Base-by-base conservation (phyloP, 2,113 vertebrate genomes). In the Scortum barcoo region DNA sequence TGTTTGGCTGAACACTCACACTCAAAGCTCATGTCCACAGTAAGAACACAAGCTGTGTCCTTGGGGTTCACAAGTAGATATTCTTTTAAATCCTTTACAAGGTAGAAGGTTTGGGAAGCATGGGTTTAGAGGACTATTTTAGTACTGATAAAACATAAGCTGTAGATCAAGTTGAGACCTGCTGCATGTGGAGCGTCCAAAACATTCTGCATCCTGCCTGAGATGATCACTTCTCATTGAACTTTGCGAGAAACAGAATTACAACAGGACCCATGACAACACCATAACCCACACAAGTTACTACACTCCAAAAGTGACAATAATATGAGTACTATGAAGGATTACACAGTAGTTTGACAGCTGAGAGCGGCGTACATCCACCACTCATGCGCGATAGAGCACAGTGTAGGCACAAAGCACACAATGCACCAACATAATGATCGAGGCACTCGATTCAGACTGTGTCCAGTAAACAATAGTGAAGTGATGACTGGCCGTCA, bases 341-440 rank as follows among this genome's bases (percentile, higher is more conserved):
- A 58, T 67, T 17, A 38, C 44, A 61, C 33, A 38, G 28, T 28
- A 16, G 60, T 22, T 7, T 33, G 61, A 48, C 68, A 20, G 50
- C 16, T 40, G 54, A 20, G 51, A 51, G 48, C 56, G 42, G 51
- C 51, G 30, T 40, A 22, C 66, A n/a, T 68, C n/a, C 30, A 58
- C 40, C 68, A 65, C 60, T 66, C 51, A 5, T 66, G 12, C 0
- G 22, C 0, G 1, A 14, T 28, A 66, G 16, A 70, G 65, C 1
- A 54, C 68, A 36, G n/a, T 14, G 83, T 51, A 6, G 66, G 60
- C 26, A 61, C 14, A 20, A 9, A 75, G 36, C 40, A 53, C n/a
- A 76, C 73, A 65, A 63, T 20, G n/a, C 22, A 50, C 50, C n/a
- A 17, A 7, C 36, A 54, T 5, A 1, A 24, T 44, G 38, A 77